A percentile compares a stretch with the other conserved stretches of the same genome.
phyloP scores from a whole-genome alignment of 1,140 invertebrate species.

The Linepithema humile region DNA sequence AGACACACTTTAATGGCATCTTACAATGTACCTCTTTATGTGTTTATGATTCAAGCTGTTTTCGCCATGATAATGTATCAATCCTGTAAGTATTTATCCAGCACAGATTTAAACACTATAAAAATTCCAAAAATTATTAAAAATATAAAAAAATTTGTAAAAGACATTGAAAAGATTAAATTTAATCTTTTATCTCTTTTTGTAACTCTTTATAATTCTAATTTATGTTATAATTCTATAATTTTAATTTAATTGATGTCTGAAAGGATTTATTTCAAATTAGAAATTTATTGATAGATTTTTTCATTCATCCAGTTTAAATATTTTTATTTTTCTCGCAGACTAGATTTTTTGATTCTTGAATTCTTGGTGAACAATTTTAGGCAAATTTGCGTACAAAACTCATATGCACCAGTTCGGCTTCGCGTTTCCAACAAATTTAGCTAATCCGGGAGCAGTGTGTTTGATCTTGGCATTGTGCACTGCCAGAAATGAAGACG shows the following conservation, averaged over 20 bases:
- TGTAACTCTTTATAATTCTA: too few species aligned
- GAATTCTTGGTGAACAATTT: slow-evolving; percentile 41
- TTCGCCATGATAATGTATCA: slow-evolving; percentile 89
- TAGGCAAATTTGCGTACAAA: slow-evolving; percentile 92
- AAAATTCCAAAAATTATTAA: background rate
- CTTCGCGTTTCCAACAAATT: slow-evolving; percentile 91
- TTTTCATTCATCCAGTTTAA: background rate
- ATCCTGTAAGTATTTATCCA: slow-evolving; percentile 82
- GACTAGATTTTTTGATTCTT: background rate
- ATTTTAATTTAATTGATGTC: too few species aligned
- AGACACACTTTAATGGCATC: slow-evolving; percentile 66
- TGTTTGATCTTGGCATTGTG: slow-evolving; percentile 87
- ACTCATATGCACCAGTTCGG: slow-evolving; percentile 93
- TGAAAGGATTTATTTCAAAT: background rate
- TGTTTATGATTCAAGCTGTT: slow-evolving; percentile 87
- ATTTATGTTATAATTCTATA: too few species aligned
- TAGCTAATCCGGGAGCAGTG: slow-evolving; percentile 89
- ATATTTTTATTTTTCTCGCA: slow-evolving; percentile 28
- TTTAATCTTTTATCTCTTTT: too few species aligned
- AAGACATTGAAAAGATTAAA: too few species aligned
- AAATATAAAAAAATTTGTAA: too few species aligned
- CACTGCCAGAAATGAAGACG: slow-evolving; percentile 85
- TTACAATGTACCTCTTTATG: slow-evolving; percentile 85
- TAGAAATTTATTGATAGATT: background rate
- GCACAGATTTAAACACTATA: background rate